Base-by-base conservation (phyloP, 2,888 invertebrate genomes). In the Phymatocera aterrima region DNA sequence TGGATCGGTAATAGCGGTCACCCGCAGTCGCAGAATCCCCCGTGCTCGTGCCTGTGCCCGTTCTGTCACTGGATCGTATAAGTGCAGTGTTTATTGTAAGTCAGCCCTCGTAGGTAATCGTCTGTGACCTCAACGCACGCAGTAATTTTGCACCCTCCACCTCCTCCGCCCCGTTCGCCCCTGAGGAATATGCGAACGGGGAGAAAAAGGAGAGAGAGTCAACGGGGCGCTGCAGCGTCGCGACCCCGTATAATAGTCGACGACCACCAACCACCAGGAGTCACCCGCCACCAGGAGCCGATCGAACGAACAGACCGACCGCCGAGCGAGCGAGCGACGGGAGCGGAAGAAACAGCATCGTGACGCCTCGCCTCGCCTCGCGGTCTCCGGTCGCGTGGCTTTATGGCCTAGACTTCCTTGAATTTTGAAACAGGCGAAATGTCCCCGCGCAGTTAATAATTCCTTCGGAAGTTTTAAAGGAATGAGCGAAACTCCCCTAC, bases 381-480 rank as follows among this genome's bases (percentile, higher is more conserved):
- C 83, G 87, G 87, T 89, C 87, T 89, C 89, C 89, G 90, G 90
- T 90, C 90, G 87, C 89, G 90, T 90, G 90, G 85, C 89, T 87
- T 87, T 88, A 88, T 85, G 82, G 85, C 84, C 83, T 80, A 28
- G 40, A 75, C 75, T 75, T 75, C 75, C 75, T 75, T 60, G 60
- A 75, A 54, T 75, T 57, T 60, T 57, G 60, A 75, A 75, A 40
- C 75, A 60, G 54, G 40, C 75, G 57, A 43, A 75, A 75, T 51
- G 75, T 75, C 60, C n/a, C 37, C 28, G 40, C 37, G 75, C 75
- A 75, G 75, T 60, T 60, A 40, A 60, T 75, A 75, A 75, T 75
- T 75, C 60, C 75, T 60, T 54, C 54, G 75, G 57, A 60, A 75
- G 75, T 75, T 75, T 75, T 75, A 68, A 75, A 77, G 75, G 57